Evolutionary conservation across 2,888 invertebrate genomes (phyloP).

Genomic region (Temnothorax unifasciatus): DNA sequence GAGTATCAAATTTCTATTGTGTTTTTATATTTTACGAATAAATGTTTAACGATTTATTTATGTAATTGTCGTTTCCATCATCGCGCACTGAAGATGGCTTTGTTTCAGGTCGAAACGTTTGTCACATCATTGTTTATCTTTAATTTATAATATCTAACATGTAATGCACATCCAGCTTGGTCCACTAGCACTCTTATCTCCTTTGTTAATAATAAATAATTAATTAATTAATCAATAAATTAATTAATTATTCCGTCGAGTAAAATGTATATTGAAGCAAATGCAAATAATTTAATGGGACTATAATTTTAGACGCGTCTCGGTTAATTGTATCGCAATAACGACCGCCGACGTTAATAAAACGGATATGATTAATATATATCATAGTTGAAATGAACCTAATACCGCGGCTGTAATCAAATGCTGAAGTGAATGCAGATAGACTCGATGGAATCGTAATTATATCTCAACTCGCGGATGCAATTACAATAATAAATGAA

Average conservation of each 20-base stretch:
- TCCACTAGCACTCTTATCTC: too few relatives aligned
- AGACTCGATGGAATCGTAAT: slow-evolving; percentile 10
- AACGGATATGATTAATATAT: slow-evolving; percentile 13
- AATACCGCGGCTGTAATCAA: slow-evolving; percentile 8
- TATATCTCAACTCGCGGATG: slow-evolving; percentile 25
- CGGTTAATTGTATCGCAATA: neutral
- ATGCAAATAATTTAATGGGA: neutral
- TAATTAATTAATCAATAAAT: neutral
- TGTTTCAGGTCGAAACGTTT: too few relatives aligned
- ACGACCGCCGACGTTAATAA: neutral
- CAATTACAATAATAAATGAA: slow-evolving; percentile 42
- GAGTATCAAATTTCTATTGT: too few relatives aligned
- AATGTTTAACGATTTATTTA: too few relatives aligned
- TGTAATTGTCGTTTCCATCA: too few relatives aligned
- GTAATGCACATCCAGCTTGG: too few relatives aligned
- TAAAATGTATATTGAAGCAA: neutral
- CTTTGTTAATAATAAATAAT: neutral
- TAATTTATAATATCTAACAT: too few relatives aligned
- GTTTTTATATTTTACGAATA: too few relatives aligned
- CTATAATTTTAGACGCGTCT: neutral
- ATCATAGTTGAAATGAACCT: slow-evolving; percentile 5
- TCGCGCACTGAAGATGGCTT: too few relatives aligned
- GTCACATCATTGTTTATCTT: too few relatives aligned
- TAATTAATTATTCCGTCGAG: neutral
- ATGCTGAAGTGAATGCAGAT: slow-evolving; percentile 18